phyloP scores from a whole-genome alignment of 2,113 vertebrate genomes.

The Festucalex cinctus region DNA sequence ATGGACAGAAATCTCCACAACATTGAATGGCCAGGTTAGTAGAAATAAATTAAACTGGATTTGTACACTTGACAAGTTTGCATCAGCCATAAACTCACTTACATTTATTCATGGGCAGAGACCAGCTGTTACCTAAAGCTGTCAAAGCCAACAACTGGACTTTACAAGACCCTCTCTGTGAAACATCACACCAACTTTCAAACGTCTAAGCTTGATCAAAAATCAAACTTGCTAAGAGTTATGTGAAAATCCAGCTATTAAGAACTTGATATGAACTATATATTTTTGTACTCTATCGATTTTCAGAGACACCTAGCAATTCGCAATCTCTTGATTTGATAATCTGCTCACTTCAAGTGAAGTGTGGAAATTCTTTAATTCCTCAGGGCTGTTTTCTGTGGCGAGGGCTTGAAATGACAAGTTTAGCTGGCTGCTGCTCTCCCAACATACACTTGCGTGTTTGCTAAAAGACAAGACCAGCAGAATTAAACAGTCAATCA shows the following conservation, averaged over 20 bases:
- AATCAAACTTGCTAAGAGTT: not conserved
- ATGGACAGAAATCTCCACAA: too few species aligned
- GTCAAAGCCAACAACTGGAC: slow-evolving; percentile 72
- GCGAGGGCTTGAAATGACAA: slow-evolving; percentile 65
- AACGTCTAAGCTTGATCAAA: slow-evolving; percentile 43
- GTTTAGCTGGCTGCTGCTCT: slow-evolving; percentile 42
- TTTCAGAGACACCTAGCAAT: slow-evolving; percentile 34
- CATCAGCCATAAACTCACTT: not conserved
- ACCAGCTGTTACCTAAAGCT: slow-evolving; percentile 60
- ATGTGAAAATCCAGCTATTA: not conserved
- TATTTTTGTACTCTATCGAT: not conserved
- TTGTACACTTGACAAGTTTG: too few species aligned
- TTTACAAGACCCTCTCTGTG: slow-evolving; percentile 65
- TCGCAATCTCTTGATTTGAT: slow-evolving; percentile 26
- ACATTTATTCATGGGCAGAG: slow-evolving; percentile 12
- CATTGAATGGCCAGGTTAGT: not conserved
- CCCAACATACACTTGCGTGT: slow-evolving; percentile 67
- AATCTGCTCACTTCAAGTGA: slow-evolving; percentile 27
- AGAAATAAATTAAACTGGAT: not conserved
- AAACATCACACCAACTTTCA: slow-evolving; percentile 75
- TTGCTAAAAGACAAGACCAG: slow-evolving; percentile 71
- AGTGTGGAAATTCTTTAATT: slow-evolving; percentile 62
- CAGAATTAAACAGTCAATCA: slow-evolving; percentile 59
- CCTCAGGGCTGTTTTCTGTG: slow-evolving; percentile 54
- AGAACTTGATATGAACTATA: not conserved